These are phyloP conservation scores for Teleiodes luculella DNA, from an alignment of 2,888 invertebrate species.

Conservation along the genomic window DNA sequence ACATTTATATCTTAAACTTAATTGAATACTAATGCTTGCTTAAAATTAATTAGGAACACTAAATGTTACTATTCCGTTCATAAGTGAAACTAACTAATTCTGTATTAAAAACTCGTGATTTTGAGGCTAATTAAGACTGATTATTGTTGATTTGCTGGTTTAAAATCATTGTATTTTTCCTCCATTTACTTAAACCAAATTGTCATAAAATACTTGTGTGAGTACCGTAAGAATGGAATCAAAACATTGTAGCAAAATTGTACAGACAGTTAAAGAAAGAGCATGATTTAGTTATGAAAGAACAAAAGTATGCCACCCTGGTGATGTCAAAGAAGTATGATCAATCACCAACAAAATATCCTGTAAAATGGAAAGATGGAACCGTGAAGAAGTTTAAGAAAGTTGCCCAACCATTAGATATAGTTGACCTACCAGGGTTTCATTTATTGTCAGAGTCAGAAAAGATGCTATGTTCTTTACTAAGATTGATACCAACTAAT, in stretches of 20 bases:
- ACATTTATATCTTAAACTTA: too few species aligned
- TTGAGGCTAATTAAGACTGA: too few species aligned
- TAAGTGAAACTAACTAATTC: too few species aligned
- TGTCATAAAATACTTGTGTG: too few species aligned
- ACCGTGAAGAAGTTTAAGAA: constrained; percentile 49
- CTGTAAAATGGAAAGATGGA: constrained; percentile 33
- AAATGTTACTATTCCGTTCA: too few species aligned
- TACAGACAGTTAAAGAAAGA: constrained; percentile 82
- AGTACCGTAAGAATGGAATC: constrained; percentile 85
- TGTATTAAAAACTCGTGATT: too few species aligned
- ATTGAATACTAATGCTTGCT: too few species aligned
- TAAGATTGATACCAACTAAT: constrained; percentile 86
- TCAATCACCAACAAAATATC: constrained; percentile 51
- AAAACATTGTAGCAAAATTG: constrained; percentile 79
- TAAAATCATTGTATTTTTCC: too few species aligned
- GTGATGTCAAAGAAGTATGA: constrained; percentile 61
- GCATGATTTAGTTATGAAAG: constrained; percentile 75
- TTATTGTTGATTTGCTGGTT: too few species aligned
- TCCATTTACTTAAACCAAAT: too few species aligned
- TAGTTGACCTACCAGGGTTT: constrained; percentile 87
- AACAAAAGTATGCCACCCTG: constrained; percentile 54
- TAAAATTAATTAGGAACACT: too few species aligned
- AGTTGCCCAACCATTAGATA: constrained; percentile 65
- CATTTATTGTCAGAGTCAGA: constrained; percentile 85
- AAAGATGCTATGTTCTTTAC: constrained; percentile 85